A percentile compares a stretch with the other conserved stretches of the same genome.
phyloP scores from a whole-genome alignment of 2,888 invertebrate genomes.

The Monochamus alternatus region DNA sequence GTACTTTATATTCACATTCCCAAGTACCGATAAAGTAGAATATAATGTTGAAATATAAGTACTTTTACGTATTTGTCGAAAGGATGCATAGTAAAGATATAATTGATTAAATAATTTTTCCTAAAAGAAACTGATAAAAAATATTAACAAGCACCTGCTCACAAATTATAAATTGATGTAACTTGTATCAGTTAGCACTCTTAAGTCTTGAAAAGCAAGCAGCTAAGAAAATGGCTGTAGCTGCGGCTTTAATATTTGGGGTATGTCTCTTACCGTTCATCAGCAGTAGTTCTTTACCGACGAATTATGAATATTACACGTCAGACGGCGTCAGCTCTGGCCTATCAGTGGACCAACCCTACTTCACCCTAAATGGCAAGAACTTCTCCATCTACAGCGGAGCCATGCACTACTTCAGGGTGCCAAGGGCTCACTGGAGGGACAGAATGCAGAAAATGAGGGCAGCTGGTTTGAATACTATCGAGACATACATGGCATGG shows the following conservation, averaged over 20 bases:
- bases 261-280: slow-evolving; percentile 59
- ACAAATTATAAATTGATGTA: no score
- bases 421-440: slow-evolving; percentile 85
- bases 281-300: slow-evolving; percentile 58
- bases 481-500: slow-evolving; percentile 92
- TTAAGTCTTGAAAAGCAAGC: neutral
- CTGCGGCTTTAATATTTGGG: neutral
- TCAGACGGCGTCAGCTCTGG: slow-evolving; percentile 64
- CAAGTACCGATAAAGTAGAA: no score
- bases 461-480: slow-evolving; percentile 89
- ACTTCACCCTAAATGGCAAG: slow-evolving; percentile 68
- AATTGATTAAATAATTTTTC: no score
- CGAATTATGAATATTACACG: slow-evolving; percentile 71
- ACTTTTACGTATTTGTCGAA: no score
- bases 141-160: no score
- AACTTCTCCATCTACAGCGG: slow-evolving; percentile 71
- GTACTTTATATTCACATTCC: no score
- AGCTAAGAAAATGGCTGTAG: neutral
- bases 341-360: slow-evolving; percentile 58
- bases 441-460: slow-evolving; percentile 83
- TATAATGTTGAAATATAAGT: no score
- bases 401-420: slow-evolving; percentile 88
- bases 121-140: no score
- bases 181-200: neutral
- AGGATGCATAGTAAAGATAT: no score